Conservation (phyloP, 1,140 invertebrate genomes). For the Cyrtorhinus lividipennis region DNA sequence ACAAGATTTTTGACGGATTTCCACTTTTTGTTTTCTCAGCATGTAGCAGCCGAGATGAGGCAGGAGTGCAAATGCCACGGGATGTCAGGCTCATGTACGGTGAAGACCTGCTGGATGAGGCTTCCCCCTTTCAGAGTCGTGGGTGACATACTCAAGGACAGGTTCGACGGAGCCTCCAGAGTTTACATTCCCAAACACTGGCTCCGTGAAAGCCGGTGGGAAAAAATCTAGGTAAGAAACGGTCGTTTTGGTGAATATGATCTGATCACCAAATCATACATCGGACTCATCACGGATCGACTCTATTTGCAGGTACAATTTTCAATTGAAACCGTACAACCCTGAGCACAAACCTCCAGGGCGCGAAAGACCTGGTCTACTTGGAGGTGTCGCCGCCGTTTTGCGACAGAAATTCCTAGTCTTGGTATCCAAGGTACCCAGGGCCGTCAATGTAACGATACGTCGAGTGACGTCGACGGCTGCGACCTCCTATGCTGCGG, state of each 20-base stretch:
- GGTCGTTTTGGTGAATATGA: neutral
- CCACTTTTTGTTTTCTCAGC: too few species aligned
- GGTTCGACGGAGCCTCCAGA: conserved; percentile 78
- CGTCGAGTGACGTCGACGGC: conserved; percentile 81
- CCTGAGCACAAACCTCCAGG: conserved; percentile 79
- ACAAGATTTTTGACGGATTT: neutral
- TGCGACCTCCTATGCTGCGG: conserved; percentile 96
- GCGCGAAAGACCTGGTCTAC: conserved; percentile 79
- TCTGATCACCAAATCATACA: too few species aligned
- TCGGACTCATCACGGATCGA: too few species aligned
- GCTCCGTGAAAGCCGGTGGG: conserved; percentile 38
- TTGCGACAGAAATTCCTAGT: conserved; percentile 68
- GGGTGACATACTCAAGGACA: conserved; percentile 74
- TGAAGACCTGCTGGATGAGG: conserved; percentile 86
- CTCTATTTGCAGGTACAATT: conserved; percentile 46
- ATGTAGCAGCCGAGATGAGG: conserved; percentile 79
- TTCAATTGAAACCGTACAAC: conserved; percentile 74
- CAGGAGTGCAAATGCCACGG: conserved; percentile 90
- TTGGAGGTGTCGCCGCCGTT: conserved; percentile 82
- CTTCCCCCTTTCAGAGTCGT: conserved; percentile 73
- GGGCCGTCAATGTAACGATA: conserved; percentile 80
- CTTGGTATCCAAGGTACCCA: conserved; percentile 72
- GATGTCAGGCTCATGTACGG: conserved; percentile 81
- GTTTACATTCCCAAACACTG: conserved; percentile 68
- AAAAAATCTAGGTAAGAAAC: conserved; percentile 36